Conservation (phyloP, 1,140 invertebrate species). For the Carposina sasakii region DNA sequence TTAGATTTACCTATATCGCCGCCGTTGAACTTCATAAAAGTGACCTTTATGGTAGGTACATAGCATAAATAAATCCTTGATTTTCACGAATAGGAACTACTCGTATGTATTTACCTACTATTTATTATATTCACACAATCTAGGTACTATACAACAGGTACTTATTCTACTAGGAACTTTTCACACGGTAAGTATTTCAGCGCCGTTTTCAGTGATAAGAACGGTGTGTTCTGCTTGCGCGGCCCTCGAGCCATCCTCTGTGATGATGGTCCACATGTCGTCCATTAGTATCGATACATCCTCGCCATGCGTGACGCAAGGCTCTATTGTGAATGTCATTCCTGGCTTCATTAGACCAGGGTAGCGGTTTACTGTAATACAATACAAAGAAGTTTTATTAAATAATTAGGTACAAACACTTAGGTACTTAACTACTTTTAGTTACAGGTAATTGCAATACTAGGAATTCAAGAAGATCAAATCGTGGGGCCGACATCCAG, state of each 20-base stretch:
- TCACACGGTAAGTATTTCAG: conserved; percentile 84
- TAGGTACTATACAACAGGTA: too few species aligned
- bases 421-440: too few species aligned
- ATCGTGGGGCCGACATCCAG: too few species aligned
- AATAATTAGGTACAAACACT: too few species aligned
- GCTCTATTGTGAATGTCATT: conserved; percentile 97
- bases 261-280: conserved; percentile 92
- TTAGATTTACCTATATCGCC: too few species aligned
- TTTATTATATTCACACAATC: too few species aligned
- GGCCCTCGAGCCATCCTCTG: conserved; percentile 82
- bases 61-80: conserved; percentile 1
- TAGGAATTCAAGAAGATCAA: too few species aligned
- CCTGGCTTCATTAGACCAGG: conserved; percentile 86
- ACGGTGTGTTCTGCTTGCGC: conserved; percentile 96
- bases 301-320: conserved; percentile 85
- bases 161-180: too few species aligned
- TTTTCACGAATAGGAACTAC: too few species aligned
- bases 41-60: background rate
- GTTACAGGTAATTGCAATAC: too few species aligned
- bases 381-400: too few species aligned
- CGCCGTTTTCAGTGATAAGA: conserved; percentile 83
- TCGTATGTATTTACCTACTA: too few species aligned
- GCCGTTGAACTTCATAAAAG: background rate
- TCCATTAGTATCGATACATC: conserved; percentile 80
- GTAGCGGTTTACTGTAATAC: conserved; percentile 79